phyloP scores from a whole-genome alignment of 2,888 invertebrate species.

The Sesia apiformis region DNA sequence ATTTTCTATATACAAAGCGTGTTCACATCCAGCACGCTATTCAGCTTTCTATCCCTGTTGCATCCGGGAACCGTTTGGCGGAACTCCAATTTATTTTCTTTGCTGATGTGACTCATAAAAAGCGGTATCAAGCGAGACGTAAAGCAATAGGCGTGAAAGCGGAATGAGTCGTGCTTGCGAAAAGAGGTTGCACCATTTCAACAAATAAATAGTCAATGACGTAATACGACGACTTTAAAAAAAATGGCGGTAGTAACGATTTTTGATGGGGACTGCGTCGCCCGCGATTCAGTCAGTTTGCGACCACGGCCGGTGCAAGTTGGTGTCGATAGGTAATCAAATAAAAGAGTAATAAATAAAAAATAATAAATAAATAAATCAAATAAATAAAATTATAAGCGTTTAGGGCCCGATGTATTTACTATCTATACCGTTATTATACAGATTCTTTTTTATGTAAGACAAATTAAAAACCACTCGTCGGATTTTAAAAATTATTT shows the following conservation, averaged over 20 bases:
- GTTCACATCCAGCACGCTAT: not conserved
- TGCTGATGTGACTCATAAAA: constrained; percentile 23
- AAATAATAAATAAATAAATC: no score
- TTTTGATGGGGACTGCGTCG: no score
- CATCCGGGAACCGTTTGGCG: constrained; percentile 17
- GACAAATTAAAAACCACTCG: not conserved
- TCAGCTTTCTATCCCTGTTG: constrained; percentile 5
- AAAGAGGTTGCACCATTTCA: not conserved
- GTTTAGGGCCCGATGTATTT: no score
- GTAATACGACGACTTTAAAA: no score
- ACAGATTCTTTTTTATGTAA: not conserved
- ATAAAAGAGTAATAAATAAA: no score
- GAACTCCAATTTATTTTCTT: constrained; percentile 28
- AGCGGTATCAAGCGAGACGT: not conserved
- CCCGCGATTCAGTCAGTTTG: no score
- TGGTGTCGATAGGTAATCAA: no score
- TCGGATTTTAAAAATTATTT: not conserved
- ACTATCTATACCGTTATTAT: not conserved
- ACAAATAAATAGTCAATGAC: not conserved
- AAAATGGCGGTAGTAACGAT: no score
- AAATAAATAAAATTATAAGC: no score
- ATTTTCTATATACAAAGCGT: no score
- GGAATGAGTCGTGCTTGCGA: not conserved
- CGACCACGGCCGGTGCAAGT: no score
- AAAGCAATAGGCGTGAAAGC: not conserved